A percentile compares a stretch with the other conserved stretches of the same genome.
These are phyloP conservation scores for Cardiocondyla obscurior DNA, from an alignment of 1,140 invertebrate species.

Conservation along the genomic window DNA sequence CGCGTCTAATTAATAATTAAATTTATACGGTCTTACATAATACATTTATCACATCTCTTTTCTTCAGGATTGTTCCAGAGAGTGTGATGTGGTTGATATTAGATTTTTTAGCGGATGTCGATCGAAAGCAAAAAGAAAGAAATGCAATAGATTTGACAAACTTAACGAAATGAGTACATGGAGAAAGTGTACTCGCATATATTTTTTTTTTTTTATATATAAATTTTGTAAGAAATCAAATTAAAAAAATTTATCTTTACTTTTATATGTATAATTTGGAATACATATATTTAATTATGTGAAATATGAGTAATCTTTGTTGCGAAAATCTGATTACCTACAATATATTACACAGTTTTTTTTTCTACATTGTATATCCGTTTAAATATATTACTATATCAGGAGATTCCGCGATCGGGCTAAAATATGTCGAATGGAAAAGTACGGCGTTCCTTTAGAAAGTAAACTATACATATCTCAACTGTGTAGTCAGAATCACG, in stretches of 20 bases:
- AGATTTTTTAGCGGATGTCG: slow-evolving; percentile 70
- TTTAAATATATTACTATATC: not conserved
- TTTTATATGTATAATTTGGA: no score
- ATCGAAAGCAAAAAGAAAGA: slow-evolving; percentile 39
- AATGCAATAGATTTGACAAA: not conserved
- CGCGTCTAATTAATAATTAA: not conserved
- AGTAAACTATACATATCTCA: slow-evolving; percentile 20
- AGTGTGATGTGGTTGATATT: slow-evolving; percentile 67
- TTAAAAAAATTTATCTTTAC: not conserved
- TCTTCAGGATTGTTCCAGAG: slow-evolving; percentile 66
- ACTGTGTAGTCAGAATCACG: not conserved
- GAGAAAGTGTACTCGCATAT: not conserved
- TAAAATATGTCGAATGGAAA: slow-evolving; percentile 1
- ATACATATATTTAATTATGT: not conserved
- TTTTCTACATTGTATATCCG: not conserved
- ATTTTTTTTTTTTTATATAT: slow-evolving; percentile 13
- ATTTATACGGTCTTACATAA: not conserved
- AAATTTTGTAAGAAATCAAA: not conserved
- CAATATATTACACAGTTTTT: not conserved
- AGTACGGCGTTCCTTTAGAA: not conserved
- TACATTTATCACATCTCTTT: not conserved
- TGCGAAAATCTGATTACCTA: not conserved
- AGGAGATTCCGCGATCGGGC: not conserved
- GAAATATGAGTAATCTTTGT: not conserved
- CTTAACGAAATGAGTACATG: not conserved